A percentile compares a stretch with the other conserved stretches of the same genome.
Evolutionary conservation across 2,113 vertebrate genomes (phyloP).

Genomic region (Panthera leo): DNA sequence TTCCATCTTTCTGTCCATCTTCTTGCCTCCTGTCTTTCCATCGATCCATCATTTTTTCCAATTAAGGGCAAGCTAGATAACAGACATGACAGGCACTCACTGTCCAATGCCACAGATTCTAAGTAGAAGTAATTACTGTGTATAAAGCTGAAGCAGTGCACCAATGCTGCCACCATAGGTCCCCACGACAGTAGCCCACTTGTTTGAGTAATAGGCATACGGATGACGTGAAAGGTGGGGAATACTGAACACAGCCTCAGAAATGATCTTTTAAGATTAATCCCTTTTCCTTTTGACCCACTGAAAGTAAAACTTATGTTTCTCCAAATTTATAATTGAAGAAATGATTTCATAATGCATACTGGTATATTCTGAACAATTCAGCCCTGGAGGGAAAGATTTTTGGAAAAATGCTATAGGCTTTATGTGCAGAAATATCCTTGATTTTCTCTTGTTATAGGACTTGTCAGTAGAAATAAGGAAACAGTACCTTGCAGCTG

Average conservation of each 20-base stretch:
- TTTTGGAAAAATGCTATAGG: slow-evolving; percentile 21
- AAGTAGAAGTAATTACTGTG: slow-evolving; percentile 71
- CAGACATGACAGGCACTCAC: slow-evolving; percentile 24
- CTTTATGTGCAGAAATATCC: background rate
- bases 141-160: background rate
- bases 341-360: background rate
- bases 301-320: background rate
- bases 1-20: slow-evolving; percentile 63
- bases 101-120: slow-evolving; percentile 41
- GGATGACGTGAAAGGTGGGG: background rate
- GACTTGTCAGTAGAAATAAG: slow-evolving; percentile 9
- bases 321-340: background rate
- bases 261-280: background rate
- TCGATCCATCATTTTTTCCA: slow-evolving; percentile 62
- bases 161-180: background rate
- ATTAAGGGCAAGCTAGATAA: slow-evolving; percentile 62
- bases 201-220: background rate
- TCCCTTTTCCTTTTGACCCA: background rate
- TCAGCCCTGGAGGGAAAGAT: background rate
- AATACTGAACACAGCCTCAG: background rate
- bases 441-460: background rate
- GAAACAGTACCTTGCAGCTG: background rate
- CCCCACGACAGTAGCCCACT: background rate
- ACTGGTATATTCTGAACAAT: background rate
- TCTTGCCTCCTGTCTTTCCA: slow-evolving; percentile 53